A percentile compares a stretch with the other conserved stretches of the same genome.
These are phyloP conservation scores for Ophiothrix spiculata DNA, from an alignment of 35 echinoderm and acorn worm species.

Conservation along the genomic window DNA sequence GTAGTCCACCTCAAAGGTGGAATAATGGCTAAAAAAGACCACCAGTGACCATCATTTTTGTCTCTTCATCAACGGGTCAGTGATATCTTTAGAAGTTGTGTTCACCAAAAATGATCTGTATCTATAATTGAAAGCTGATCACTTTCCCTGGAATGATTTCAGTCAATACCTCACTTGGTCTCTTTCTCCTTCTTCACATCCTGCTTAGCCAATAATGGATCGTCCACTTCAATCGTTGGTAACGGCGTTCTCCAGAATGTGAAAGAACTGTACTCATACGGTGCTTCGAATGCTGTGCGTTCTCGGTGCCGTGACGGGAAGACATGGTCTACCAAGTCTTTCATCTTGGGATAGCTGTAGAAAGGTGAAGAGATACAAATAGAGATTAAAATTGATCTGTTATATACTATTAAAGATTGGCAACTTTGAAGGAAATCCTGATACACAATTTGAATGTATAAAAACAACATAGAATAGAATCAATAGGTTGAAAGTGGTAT, in stretches of 20 bases:
- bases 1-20: too few species aligned
- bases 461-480: neutral
- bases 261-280: constrained; percentile 74
- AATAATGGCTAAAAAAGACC: too few species aligned
- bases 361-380: neutral
- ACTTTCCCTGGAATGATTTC: too few species aligned
- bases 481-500: neutral
- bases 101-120: too few species aligned
- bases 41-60: too few species aligned
- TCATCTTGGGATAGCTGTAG: constrained; percentile 77
- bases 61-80: too few species aligned
- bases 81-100: too few species aligned
- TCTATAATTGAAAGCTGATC: too few species aligned
- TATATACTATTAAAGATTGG: neutral
- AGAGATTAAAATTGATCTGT: neutral
- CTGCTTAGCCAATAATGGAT: constrained; percentile 16
- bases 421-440: neutral
- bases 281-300: constrained; percentile 58
- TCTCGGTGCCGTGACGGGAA: constrained; percentile 70
- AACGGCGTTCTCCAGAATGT: constrained; percentile 87
- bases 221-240: constrained; percentile 41
- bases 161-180: neutral
- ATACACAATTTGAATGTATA: neutral
- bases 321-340: constrained; percentile 79
- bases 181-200: neutral